Base-by-base conservation (phyloP, 2,797 vertebrate species). In the Scomberomorus guttatus region DNA sequence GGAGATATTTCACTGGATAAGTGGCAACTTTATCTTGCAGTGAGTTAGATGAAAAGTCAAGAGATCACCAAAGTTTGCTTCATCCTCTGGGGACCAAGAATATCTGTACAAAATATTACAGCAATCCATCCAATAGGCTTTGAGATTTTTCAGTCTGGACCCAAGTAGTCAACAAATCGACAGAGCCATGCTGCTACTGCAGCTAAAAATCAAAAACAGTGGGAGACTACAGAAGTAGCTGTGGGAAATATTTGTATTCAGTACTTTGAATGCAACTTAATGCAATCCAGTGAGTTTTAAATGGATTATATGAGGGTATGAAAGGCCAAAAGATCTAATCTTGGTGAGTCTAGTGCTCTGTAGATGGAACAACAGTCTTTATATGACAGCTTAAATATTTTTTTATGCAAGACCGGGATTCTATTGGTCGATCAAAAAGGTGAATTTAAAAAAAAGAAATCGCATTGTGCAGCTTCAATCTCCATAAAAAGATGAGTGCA, bases 401-500 rank as follows among this genome's bases (percentile, higher is more conserved):
- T 46, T 32, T 8, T 37, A 51, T 79, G 37, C 64, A 50, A 39
- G 57, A 24, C 39, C n/a, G 56, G 39, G 22, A 61, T 22, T 77
- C n/a, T 44, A 10, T 63, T 67, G 50, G 29, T 72, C 57, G 10
- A 75, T 71, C 65, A 32, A 81, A 68, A 80, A 42, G 39, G 24
- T 57, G 8, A 22, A 80, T 85, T 84, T 84, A 32, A 27, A 77
- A 62, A 27, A 52, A 72, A 56, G 76, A 13, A 0, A 0, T 0
- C 58, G 8, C 48, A 25, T 57, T 75, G 44, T 73, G 37, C 7
- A 2, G 17, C 39, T 22, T 60, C 18, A 77, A 48, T 68, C 27
- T 78, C 37, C 6, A 46, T 1, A 59, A 46, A 71, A 52, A 77
- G 54, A 70, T 10, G 15, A 73, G 83, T 39, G 72, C 75, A 78